Conservation (phyloP, 2,888 invertebrate genomes). For the Meloe dianella region DNA sequence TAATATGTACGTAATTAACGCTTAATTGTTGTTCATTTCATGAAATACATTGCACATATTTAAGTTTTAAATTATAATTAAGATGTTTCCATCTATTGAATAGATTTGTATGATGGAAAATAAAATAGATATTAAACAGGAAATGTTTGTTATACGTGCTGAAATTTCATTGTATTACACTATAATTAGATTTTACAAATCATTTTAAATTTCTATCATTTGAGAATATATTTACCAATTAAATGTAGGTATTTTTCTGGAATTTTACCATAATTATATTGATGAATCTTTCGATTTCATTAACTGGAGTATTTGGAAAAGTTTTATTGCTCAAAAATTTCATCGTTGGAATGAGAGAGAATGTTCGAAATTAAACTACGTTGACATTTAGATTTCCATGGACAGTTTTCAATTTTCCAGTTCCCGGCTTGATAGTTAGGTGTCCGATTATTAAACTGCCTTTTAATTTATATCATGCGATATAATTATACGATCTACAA, state of each 20-base stretch:
- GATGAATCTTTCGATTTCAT: not conserved
- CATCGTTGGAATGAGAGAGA: too few species aligned
- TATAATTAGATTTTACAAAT: not conserved
- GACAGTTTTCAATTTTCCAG: too few species aligned
- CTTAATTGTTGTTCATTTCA: slow-evolving; percentile 33
- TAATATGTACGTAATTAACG: slow-evolving; percentile 37
- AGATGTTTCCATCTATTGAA: slow-evolving; percentile 3
- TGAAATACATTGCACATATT: slow-evolving; percentile 26
- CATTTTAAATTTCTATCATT: not conserved
- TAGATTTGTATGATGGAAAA: not conserved
- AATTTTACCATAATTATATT: slow-evolving; percentile 5
- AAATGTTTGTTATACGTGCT: not conserved
- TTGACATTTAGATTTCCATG: too few species aligned
- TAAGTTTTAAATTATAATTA: slow-evolving; percentile 2
- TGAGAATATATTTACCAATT: not conserved
- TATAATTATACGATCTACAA: not conserved
- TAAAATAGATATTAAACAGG: not conserved
- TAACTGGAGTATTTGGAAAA: not conserved
- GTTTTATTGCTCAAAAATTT: too few species aligned
- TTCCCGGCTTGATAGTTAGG: too few species aligned
- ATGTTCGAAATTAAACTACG: too few species aligned
- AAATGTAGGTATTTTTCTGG: not conserved
- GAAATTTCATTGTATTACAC: not conserved
- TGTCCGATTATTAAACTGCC: too few species aligned
- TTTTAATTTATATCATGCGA: too few species aligned